Base-by-base conservation (phyloP, 2,888 invertebrate genomes). In the Mactromeris polynyma region DNA sequence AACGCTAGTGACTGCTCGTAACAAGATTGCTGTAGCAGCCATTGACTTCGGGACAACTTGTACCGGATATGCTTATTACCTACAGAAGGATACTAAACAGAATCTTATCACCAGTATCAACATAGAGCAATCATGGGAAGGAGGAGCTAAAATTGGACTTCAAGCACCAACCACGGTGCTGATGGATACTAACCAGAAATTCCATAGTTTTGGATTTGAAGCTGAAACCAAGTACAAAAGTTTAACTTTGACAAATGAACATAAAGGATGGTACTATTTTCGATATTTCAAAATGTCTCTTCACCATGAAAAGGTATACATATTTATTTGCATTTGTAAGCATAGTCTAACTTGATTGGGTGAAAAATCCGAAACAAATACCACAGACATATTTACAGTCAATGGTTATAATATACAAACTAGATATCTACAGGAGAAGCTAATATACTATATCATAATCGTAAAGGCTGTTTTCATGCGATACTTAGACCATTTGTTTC, bases 211-310 rank as follows among this genome's bases (percentile, higher is more conserved):
- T 46, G 91, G 91, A 46, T 90, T 89, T 58, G 90, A 87, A 36
- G 91, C 91, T 0, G 91, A 91, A 69, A 81, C 77, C 0, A 87
- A 88, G 64, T 91, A 90, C 54, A 85, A 85, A 42, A 83, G 54
- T 17, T 51, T 91, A 21, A 81, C 90, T 2, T 42, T 85, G 31
- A 87, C 85, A 58, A 86, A 90, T 26, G 81, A 87, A 17, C 91
- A 91, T 54, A 77, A 38, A 77, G 78, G 69, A 6, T 87, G 88
- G 88, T 88, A 83, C 69, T 91, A 89, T 73, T 91, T 90, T 77
- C 82, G 73, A 40, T 64, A 88, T 69, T 91, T 91, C 77, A 91
- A 91, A 77, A 91, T 91, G 91, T 83, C 85, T 26, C 78, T 91
- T 17, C 91, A 91, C 46, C 88, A 88, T 83, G 86, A 86, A 83